Evolutionary conservation across 2,888 invertebrate species (phyloP).

Genomic region (Autographa gamma): DNA sequence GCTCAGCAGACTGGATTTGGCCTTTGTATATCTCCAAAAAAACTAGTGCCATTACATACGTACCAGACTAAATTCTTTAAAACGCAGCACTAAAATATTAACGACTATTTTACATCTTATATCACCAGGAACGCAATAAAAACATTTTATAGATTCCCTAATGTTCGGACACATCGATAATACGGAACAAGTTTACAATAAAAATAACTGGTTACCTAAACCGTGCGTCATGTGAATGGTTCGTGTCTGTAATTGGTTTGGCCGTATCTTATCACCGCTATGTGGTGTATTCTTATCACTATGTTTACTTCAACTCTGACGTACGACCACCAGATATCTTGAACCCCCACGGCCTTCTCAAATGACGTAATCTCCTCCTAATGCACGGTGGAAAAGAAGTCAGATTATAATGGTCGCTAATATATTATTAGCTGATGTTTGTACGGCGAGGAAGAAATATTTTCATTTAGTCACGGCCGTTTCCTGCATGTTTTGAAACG

Average conservation of each 20-base stretch:
- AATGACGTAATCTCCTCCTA: constrained; percentile 10
- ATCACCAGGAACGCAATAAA: constrained; percentile 4
- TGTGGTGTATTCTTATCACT: constrained; percentile 69
- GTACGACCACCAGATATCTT: constrained; percentile 46
- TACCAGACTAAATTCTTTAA: neutral
- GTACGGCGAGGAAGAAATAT: constrained; percentile 77
- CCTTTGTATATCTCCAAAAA: neutral
- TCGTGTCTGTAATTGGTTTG: constrained; percentile 74
- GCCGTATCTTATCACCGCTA: constrained; percentile 73
- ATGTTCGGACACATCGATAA: constrained; percentile 15
- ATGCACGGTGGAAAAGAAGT: constrained; percentile 41
- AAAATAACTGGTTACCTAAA: constrained; percentile 57
- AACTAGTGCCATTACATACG: neutral
- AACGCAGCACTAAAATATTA: neutral
- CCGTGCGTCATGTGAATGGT: constrained; percentile 58
- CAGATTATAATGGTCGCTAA: constrained; percentile 49
- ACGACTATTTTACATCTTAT: neutral
- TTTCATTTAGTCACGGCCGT: constrained; percentile 67
- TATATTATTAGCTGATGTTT: constrained; percentile 71
- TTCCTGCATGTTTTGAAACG: constrained; percentile 70
- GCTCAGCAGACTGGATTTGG: neutral
- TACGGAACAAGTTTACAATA: constrained; percentile 27
- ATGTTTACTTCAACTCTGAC: constrained; percentile 67
- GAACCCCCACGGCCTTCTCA: constrained; percentile 37
- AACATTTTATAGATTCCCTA: constrained; percentile 7